Evolutionary conservation across 1,140 invertebrate genomes (phyloP).

Genomic region (Cydia splendana): DNA sequence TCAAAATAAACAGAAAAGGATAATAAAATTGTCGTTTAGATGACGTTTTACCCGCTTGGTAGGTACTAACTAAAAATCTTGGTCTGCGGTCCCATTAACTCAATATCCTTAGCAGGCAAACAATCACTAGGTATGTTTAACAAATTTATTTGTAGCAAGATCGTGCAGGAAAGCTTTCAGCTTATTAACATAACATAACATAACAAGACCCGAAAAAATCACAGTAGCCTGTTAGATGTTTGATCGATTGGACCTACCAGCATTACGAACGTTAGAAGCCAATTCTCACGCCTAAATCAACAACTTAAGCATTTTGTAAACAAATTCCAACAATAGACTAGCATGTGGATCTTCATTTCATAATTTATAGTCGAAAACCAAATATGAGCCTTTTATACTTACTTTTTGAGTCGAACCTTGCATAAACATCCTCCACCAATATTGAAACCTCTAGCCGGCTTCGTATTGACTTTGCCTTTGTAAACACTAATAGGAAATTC

Average conservation of each 20-base stretch:
- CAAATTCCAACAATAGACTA: constrained; percentile 41
- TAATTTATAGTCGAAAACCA: constrained; percentile 23
- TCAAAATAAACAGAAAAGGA: too few relatives aligned
- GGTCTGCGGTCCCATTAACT: background rate
- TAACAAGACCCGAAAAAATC: constrained; percentile 44
- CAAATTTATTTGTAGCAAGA: constrained; percentile 7
- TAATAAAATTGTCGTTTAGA: too few relatives aligned
- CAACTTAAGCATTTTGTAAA: constrained; percentile 56
- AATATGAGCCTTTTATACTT: constrained; percentile 5
- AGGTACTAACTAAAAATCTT: too few relatives aligned
- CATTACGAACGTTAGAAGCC: constrained; percentile 59
- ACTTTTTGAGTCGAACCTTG: constrained; percentile 27
- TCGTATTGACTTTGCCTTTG: constrained; percentile 64
- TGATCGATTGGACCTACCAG: constrained; percentile 63
- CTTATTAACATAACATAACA: constrained; percentile 54
- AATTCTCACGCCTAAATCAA: constrained; percentile 61
- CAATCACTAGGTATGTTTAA: background rate
- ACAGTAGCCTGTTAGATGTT: constrained; percentile 60
- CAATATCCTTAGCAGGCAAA: background rate
- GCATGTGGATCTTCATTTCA: constrained; percentile 41
- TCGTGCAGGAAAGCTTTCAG: constrained; percentile 39
- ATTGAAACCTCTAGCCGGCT: constrained; percentile 41
- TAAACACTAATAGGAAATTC: constrained; percentile 64
- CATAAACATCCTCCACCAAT: background rate
- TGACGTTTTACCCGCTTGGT: too few relatives aligned